phyloP scores from a whole-genome alignment of 2,797 vertebrate species.

The Aldrovandia affinis region DNA sequence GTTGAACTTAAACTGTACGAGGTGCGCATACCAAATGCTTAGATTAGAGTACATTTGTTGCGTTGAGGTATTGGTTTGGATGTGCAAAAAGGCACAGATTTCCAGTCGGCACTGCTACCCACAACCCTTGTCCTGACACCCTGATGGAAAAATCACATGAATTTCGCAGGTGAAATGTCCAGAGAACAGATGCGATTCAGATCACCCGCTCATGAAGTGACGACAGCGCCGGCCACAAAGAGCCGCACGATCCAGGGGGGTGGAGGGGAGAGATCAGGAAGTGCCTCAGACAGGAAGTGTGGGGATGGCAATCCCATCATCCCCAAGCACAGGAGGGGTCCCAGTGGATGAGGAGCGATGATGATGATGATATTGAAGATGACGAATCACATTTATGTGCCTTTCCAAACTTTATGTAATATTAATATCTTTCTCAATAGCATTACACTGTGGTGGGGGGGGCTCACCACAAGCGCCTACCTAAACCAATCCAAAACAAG shows the following conservation, averaged over 20 bases:
- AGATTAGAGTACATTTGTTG: not conserved
- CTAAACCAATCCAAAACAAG: too few species aligned
- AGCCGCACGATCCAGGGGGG: not conserved
- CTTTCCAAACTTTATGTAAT: too few species aligned
- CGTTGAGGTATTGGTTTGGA: not conserved
- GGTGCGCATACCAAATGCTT: not conserved
- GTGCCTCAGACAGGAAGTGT: slow-evolving; percentile 25
- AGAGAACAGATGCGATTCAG: too few species aligned
- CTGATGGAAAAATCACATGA: too few species aligned
- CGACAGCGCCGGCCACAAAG: not conserved
- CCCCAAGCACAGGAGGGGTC: not conserved
- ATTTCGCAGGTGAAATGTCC: too few species aligned
- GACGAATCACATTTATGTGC: not conserved
- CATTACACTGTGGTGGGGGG: too few species aligned
- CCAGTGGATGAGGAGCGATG: not conserved
- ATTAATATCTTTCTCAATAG: too few species aligned
- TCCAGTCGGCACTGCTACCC: too few species aligned
- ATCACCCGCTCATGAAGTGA: not conserved
- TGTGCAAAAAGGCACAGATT: too few species aligned
- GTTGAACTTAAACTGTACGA: not conserved
- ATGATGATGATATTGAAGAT: not conserved
- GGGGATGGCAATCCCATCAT: not conserved
- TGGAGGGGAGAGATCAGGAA: slow-evolving; percentile 20
- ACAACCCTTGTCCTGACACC: too few species aligned
- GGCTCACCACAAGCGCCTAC: too few species aligned